phyloP scores from a whole-genome alignment of 2,888 invertebrate species.

The Herminia tarsipennalis region DNA sequence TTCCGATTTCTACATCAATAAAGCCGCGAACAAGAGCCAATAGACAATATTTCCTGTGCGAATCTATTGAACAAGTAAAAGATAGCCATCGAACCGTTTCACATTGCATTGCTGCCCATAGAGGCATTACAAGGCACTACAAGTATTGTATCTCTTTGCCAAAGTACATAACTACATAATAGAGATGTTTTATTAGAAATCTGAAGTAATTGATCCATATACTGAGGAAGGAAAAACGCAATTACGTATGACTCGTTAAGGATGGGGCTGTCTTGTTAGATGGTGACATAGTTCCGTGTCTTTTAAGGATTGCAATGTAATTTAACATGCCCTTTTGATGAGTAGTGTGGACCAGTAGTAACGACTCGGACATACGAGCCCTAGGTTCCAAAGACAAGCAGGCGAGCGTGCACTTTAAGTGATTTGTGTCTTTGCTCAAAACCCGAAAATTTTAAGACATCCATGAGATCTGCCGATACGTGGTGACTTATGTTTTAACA shows the following conservation, averaged over 20 bases:
- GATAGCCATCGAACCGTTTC: constrained; percentile 55
- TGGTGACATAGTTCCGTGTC: neutral
- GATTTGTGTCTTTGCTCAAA: too few relatives aligned
- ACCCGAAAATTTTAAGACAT: too few relatives aligned
- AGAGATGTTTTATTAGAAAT: constrained; percentile 18
- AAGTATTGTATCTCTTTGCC: constrained; percentile 7
- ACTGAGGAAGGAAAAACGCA: constrained; percentile 7
- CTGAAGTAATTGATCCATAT: constrained; percentile 13
- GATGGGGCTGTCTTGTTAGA: neutral
- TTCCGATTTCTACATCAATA: too few relatives aligned
- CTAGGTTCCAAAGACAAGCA: too few relatives aligned
- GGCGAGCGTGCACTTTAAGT: too few relatives aligned
- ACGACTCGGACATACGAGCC: too few relatives aligned
- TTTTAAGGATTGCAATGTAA: too few relatives aligned
- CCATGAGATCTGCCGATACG: too few relatives aligned
- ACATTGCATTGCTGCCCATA: constrained; percentile 33
- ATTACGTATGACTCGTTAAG: constrained; percentile 7
- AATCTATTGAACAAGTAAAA: constrained; percentile 77
- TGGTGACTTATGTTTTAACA: too few relatives aligned
- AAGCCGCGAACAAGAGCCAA: neutral
- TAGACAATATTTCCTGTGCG: constrained; percentile 22
- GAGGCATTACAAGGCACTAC: neutral
- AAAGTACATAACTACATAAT: too few relatives aligned
- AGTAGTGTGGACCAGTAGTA: too few relatives aligned
- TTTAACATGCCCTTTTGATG: too few relatives aligned